Evolutionary conservation across 2,797 vertebrate genomes (phyloP).

Genomic region (Lophotriccus pileatus): DNA sequence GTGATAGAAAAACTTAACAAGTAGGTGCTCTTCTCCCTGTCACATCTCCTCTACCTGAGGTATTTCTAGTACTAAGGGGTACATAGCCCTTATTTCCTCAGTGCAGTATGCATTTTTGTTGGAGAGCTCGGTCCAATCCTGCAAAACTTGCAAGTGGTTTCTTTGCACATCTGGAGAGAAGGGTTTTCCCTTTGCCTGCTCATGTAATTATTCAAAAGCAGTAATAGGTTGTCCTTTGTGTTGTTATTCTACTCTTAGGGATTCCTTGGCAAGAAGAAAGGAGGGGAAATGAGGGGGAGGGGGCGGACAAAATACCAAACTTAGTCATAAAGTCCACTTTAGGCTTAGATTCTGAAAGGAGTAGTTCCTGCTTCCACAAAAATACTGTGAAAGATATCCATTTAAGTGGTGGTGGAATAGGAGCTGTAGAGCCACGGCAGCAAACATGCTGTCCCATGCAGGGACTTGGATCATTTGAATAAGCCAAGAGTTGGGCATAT

Average conservation of each 20-base stretch:
- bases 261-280: neutral
- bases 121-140: neutral
- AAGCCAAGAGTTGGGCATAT: neutral
- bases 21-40: neutral
- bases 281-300: accelerated
- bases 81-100: neutral
- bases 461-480: neutral
- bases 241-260: neutral
- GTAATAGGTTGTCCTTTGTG: neutral
- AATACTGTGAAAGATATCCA: neutral
- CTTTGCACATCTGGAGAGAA: neutral
- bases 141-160: neutral
- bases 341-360: neutral
- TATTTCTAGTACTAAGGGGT: neutral
- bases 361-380: neutral
- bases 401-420: neutral
- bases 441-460: accelerated
- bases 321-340: neutral
- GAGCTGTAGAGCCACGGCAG: neutral
- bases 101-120: neutral
- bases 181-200: neutral
- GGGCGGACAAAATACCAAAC: neutral
- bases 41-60: neutral
- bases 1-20: neutral
- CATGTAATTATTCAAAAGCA: neutral